Percentiles rank a stretch among this genome's conserved stretches.
Conservation (phyloP, 2,797 vertebrate species). For the Artibeus lituratus region DNA sequence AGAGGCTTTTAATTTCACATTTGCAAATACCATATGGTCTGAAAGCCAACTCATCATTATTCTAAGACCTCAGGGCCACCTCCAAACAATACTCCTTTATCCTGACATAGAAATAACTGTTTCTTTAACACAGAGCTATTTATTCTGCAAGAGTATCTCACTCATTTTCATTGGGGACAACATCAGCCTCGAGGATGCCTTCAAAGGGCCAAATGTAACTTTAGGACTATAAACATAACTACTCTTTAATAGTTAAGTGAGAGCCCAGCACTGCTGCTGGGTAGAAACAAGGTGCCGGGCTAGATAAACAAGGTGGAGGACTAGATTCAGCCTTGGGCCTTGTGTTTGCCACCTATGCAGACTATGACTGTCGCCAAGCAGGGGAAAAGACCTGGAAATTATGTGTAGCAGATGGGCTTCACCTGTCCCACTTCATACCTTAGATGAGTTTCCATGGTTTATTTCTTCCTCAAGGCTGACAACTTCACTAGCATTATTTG, state of each 20-base stretch:
- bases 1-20: not conserved
- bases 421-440: not conserved
- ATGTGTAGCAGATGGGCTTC: not conserved
- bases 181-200: too few species aligned
- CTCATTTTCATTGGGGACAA: too few species aligned
- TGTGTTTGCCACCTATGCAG: too few species aligned
- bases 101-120: not conserved
- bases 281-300: too few species aligned
- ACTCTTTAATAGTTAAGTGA: too few species aligned
- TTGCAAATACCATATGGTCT: not conserved
- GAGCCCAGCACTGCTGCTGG: too few species aligned
- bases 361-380: not conserved
- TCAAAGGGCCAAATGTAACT: too few species aligned
- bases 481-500: not conserved
- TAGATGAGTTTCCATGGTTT: not conserved
- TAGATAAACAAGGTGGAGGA: too few species aligned
- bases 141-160: too few species aligned
- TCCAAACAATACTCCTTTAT: not conserved
- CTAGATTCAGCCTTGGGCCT: too few species aligned
- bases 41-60: not conserved
- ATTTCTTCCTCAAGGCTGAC: not conserved
- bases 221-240: too few species aligned
- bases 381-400: not conserved
- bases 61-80: not conserved
- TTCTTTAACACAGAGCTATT: not conserved